Base-by-base conservation (phyloP, 2,113 vertebrate species). In the Anoplopoma fimbria region DNA sequence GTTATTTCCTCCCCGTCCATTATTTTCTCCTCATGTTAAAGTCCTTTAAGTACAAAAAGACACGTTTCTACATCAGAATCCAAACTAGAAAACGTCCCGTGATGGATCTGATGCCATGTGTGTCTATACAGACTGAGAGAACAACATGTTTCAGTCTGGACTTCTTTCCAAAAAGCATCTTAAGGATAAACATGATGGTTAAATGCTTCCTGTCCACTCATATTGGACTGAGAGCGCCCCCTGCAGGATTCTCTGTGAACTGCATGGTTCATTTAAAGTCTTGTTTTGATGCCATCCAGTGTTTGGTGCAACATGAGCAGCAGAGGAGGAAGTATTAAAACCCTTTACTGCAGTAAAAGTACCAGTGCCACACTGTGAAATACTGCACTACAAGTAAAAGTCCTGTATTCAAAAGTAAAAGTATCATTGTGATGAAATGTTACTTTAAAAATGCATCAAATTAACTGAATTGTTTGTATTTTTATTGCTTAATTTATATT, bases 1-100 rank as follows among this genome's bases (percentile, higher is more conserved):
- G 0, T 8, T 8, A 1, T 27, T 14, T 3, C 23, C 9, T 34
- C 19, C 3, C 23, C 2, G 9, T 9, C 5, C 4, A 8, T 42
- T 9, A 9, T 60, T 13, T 27, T 58, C 3, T 21, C n/a, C 1
- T 51, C 4, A 1, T 42, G 2, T 57, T 33, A 1, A 51, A 23
- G 49, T 42, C 7, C 13, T 63, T n/a, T 6, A 40, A 40, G 38
- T 47, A 47, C 14, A 47, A 47, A 47, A 15, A n/a, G 17, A 36
- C 19, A 25, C 25, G 34, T 69, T 14, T 34, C 47, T 51, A 4
- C 12, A 29, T 17, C 6, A 31, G 31, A 12, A 61, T 61, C 55
- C 55, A 58, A 61, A 33, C 19, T 31, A 19, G 17, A 19, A 9
- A 60, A 7, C n/a, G n/a, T n/a, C n/a, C n/a, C n/a, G n/a, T n/a